Percentiles rank a stretch among this genome's conserved stretches.
These are phyloP conservation scores for Danionella cerebrum DNA, from an alignment of 2,113 vertebrate species.

Conservation along the genomic window DNA sequence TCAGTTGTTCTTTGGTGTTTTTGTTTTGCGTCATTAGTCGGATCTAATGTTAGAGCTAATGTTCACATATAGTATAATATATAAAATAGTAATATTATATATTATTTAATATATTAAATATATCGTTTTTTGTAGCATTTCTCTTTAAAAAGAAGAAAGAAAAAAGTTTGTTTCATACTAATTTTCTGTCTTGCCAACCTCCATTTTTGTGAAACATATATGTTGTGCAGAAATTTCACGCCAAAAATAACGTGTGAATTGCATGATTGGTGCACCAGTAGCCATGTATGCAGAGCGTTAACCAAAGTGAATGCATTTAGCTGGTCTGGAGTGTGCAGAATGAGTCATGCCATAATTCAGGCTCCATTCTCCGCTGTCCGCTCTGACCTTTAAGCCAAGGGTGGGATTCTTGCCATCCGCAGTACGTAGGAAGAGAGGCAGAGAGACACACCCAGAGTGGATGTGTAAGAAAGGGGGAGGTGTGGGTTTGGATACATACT, in stretches of 20 bases:
- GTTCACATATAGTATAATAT: no score
- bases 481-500: slow-evolving; percentile 17
- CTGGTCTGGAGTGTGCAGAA: slow-evolving; percentile 21
- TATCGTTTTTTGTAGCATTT: no score
- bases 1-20: no score
- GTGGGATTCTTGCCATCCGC: slow-evolving; percentile 27
- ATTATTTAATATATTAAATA: no score
- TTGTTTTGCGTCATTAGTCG: no score
- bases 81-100: no score
- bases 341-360: slow-evolving; percentile 51
- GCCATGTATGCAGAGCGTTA: slow-evolving; percentile 1
- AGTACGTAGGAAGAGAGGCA: slow-evolving; percentile 46
- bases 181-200: no score
- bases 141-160: no score
- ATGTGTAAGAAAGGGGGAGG: not conserved
- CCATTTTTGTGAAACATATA: no score
- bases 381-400: slow-evolving; percentile 55
- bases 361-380: slow-evolving; percentile 49
- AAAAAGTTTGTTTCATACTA: no score
- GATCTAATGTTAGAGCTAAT: no score
- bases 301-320: slow-evolving; percentile 12
- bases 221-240: not conserved
- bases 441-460: slow-evolving; percentile 51
- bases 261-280: not conserved
- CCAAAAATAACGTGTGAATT: not conserved